Conservation (phyloP, 2,888 invertebrate species). For the Erebia palarica region DNA sequence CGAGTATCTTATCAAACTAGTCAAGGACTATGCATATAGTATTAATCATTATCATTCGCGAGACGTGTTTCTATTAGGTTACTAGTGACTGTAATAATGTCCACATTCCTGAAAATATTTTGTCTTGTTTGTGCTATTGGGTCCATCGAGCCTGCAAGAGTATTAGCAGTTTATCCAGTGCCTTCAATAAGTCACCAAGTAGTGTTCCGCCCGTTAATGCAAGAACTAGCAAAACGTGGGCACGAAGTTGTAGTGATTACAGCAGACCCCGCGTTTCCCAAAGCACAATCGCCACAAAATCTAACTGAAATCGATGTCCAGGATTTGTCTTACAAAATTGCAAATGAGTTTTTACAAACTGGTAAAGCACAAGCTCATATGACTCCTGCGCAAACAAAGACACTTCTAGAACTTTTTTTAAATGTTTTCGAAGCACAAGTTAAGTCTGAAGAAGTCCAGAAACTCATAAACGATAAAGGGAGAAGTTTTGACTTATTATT, state of each 20-base stretch:
- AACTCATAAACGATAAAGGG: slow-evolving; percentile 37
- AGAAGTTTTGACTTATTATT: slow-evolving; percentile 53
- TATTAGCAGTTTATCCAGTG: slow-evolving; percentile 54
- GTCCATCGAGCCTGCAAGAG: slow-evolving; percentile 45
- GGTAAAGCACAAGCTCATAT: slow-evolving; percentile 33
- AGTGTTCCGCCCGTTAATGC: slow-evolving; percentile 52
- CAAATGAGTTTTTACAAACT: slow-evolving; percentile 32
- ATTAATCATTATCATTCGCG: too few species aligned
- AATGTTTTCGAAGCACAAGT: slow-evolving; percentile 40
- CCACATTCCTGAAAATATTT: slow-evolving; percentile 15
- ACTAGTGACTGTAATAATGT: not conserved
- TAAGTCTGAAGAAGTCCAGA: slow-evolving; percentile 36
- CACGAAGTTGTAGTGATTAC: slow-evolving; percentile 63
- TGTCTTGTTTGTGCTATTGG: slow-evolving; percentile 8
- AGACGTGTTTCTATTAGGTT: not conserved
- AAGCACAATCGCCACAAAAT: slow-evolving; percentile 53
- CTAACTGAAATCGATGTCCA: slow-evolving; percentile 58
- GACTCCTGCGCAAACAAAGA: slow-evolving; percentile 25
- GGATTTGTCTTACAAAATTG: slow-evolving; percentile 51
- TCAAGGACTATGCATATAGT: not conserved
- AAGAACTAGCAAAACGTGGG: slow-evolving; percentile 57
- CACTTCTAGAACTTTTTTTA: slow-evolving; percentile 24
- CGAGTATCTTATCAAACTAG: not conserved
- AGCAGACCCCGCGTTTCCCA: slow-evolving; percentile 51
- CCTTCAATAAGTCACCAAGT: slow-evolving; percentile 59